Percentiles rank a stretch among this genome's conserved stretches.
Evolutionary conservation across 1,140 invertebrate species (phyloP).

Genomic region (Epicauta chinensis): DNA sequence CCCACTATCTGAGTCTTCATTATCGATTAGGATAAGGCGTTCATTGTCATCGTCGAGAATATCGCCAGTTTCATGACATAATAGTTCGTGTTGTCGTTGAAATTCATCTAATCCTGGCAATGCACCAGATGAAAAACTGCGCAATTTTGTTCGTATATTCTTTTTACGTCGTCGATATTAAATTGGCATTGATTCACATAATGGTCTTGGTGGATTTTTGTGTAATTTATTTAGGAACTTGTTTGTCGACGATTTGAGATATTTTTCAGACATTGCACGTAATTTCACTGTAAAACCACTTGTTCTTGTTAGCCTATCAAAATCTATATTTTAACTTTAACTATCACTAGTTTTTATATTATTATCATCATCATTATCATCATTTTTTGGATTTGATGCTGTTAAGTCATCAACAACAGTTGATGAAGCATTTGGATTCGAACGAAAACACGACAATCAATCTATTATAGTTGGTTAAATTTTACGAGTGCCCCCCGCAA

Average conservation of each 20-base stretch:
- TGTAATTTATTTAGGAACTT: conserved; percentile 63
- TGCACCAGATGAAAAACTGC: conserved; percentile 71
- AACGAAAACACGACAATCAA: conserved; percentile 61
- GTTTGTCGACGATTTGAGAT: conserved; percentile 61
- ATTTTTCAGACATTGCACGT: conserved; percentile 63
- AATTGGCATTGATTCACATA: conserved; percentile 42
- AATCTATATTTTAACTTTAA: conserved; percentile 17
- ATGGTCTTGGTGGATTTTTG: conserved; percentile 38
- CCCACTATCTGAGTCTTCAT: conserved; percentile 66
- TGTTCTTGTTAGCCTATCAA: conserved; percentile 43
- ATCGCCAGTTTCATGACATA: conserved; percentile 51
- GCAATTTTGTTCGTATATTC: conserved; percentile 53
- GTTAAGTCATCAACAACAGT: conserved; percentile 3
- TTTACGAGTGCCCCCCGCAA: no score
- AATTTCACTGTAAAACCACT: conserved; percentile 63
- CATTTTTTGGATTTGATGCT: conserved; percentile 2
- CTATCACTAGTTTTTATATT: conserved; percentile 4
- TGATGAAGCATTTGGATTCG: conserved; percentile 32
- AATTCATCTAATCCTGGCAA: conserved; percentile 66
- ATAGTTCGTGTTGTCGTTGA: conserved; percentile 54
- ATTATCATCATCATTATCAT: neutral
- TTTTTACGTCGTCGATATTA: conserved; percentile 44
- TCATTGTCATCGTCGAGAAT: conserved; percentile 54
- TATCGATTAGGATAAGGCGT: conserved; percentile 24
- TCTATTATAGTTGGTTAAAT: no score